Percentiles rank a stretch among this genome's conserved stretches.
phyloP scores from a whole-genome alignment of 2,888 invertebrate genomes.

The Chromoteleia sp. region DNA sequence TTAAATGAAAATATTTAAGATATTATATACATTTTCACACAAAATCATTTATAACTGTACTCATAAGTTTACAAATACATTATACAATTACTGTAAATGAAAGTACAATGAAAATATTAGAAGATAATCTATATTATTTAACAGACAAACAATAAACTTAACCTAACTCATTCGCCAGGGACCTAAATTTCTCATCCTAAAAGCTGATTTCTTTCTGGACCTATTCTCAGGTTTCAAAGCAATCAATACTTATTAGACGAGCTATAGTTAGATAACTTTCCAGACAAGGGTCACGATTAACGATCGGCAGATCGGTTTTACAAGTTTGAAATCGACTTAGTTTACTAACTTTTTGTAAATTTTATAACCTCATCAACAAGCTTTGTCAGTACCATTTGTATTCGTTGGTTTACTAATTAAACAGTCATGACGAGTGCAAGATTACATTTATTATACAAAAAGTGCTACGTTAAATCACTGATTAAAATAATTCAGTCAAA shows the following conservation, averaged over 20 bases:
- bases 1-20: too few relatives aligned
- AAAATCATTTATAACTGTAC: too few relatives aligned
- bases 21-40: too few relatives aligned
- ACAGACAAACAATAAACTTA: conserved; percentile 77
- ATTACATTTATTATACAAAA: too few relatives aligned
- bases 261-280: conserved; percentile 61
- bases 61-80: too few relatives aligned
- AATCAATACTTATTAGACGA: conserved; percentile 67
- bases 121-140: conserved; percentile 83
- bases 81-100: neutral
- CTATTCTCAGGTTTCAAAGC: conserved; percentile 50
- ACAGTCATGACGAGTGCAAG: neutral
- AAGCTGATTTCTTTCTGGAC: conserved; percentile 74
- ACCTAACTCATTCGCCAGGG: conserved; percentile 76
- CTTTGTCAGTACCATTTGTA: conserved; percentile 35
- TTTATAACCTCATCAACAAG: conserved; percentile 41
- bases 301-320: conserved; percentile 59
- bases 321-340: conserved; percentile 62
- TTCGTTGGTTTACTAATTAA: conserved; percentile 42
- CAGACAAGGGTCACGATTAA: conserved; percentile 61
- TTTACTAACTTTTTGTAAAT: conserved; percentile 55
- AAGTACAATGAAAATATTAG: conserved; percentile 69
- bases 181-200: conserved; percentile 78
- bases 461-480: too few relatives aligned
- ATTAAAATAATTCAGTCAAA: too few relatives aligned